Conservation (phyloP, 2,113 vertebrate genomes). For the mouse (Mus musculus) region DNA sequence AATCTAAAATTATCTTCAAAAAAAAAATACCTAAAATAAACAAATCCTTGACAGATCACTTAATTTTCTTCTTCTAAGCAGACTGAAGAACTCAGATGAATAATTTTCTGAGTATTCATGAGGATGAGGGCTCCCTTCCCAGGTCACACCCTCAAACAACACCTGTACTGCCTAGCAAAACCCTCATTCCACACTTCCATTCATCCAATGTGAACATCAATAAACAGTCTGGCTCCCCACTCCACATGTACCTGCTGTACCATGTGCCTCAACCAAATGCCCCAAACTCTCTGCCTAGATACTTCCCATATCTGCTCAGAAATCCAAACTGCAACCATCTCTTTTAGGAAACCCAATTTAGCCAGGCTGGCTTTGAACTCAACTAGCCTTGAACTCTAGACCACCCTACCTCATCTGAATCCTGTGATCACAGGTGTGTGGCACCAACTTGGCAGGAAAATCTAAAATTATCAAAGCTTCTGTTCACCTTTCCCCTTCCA, state of each 20-base stretch:
- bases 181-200: background rate
- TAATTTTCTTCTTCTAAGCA: conserved; percentile 18
- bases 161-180: background rate
- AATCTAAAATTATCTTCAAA: conserved; percentile 27
- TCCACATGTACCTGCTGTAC: background rate
- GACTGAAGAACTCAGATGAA: background rate
- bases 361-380: background rate
- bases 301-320: background rate
- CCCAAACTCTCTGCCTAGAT: background rate
- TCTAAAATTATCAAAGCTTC: conserved; percentile 7
- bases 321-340: background rate
- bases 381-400: background rate
- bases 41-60: background rate
- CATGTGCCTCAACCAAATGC: background rate
- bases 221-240: background rate
- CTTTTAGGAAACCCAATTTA: background rate
- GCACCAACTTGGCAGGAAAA: background rate
- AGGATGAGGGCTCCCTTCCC: background rate
- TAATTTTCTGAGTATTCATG: background rate
- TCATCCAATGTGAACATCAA: background rate
- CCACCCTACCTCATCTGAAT: background rate
- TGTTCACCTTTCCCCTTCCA: background rate
- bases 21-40: conserved; percentile 34
- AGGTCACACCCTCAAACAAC: conserved; percentile 1
- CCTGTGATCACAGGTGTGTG: background rate